Conservation (phyloP, 2,113 vertebrate species). For the Bos javanicus region DNA sequence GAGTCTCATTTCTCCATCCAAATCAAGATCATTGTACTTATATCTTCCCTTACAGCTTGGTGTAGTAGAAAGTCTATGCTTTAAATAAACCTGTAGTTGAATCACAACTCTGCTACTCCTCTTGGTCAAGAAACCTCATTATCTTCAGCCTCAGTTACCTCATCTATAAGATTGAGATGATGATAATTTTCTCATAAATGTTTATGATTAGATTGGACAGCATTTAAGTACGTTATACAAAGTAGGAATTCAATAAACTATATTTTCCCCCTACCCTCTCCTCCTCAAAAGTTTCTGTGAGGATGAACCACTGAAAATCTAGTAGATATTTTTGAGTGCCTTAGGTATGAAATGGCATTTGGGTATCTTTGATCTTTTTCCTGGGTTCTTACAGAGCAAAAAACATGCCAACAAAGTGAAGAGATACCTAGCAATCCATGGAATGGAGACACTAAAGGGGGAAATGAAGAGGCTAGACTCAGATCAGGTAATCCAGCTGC, state of each 20-base stretch:
- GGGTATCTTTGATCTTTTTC: constrained; percentile 66
- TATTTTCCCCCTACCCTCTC: background rate
- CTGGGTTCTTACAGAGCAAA: constrained; percentile 89
- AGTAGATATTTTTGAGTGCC: constrained; percentile 28
- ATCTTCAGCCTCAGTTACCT: constrained; percentile 4
- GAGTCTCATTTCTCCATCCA: background rate
- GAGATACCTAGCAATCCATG: constrained; percentile 88
- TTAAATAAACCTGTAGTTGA: constrained; percentile 5
- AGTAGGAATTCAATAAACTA: background rate
- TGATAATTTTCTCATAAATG: background rate
- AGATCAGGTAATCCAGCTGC: constrained; percentile 79
- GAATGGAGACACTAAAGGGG: constrained; percentile 82
- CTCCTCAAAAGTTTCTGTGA: constrained; percentile 11
- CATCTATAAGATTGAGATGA: background rate
- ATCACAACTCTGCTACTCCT: constrained; percentile 19
- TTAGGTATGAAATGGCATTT: constrained; percentile 48
- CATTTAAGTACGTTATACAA: background rate
- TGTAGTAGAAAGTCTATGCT: background rate
- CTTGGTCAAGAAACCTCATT: background rate
- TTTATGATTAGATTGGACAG: background rate
- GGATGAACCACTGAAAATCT: constrained; percentile 21
- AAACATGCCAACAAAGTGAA: constrained; percentile 98
- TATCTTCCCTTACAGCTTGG: background rate
- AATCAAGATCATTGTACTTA: background rate
- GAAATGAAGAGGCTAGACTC: constrained; percentile 81